A percentile compares a stretch with the other conserved stretches of the same genome.
phyloP scores from a whole-genome alignment of 1,140 invertebrate genomes.

The Lucilia cuprina region DNA sequence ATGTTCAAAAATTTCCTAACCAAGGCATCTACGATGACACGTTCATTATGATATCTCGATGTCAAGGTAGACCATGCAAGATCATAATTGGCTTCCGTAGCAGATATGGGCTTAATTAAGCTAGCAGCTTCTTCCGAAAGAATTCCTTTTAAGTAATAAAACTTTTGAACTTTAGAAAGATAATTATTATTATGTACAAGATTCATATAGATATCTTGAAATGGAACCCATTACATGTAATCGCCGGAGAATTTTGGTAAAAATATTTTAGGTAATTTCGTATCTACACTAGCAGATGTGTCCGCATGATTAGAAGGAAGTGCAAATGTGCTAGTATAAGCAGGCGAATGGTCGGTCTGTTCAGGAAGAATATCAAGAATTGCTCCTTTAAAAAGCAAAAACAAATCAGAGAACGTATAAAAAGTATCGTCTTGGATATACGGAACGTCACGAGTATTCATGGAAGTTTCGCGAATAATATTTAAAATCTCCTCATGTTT shows the following conservation, averaged over 20 bases:
- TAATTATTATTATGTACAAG: conserved; percentile 30
- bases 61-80: not conserved
- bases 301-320: not conserved
- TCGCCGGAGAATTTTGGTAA: conserved; percentile 27
- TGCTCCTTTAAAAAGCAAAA: not conserved
- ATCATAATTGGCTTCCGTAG: conserved; percentile 26
- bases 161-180: conserved; percentile 25
- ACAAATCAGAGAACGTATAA: not conserved
- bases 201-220: conserved; percentile 21
- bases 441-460: not conserved
- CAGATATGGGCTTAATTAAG: conserved; percentile 21
- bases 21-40: not conserved
- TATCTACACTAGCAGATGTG: conserved; percentile 3
- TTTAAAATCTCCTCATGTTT: not conserved
- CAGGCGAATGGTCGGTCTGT: not conserved
- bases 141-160: conserved; percentile 12
- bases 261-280: conserved; percentile 21
- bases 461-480: not conserved
- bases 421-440: not conserved
- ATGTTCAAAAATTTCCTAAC: no score
- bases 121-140: not conserved
- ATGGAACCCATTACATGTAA: conserved; percentile 30
- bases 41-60: conserved; percentile 12
- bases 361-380: not conserved
- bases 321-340: not conserved